Base-by-base conservation (phyloP, 2,113 vertebrate species). In the Semicossyphus pulcher region DNA sequence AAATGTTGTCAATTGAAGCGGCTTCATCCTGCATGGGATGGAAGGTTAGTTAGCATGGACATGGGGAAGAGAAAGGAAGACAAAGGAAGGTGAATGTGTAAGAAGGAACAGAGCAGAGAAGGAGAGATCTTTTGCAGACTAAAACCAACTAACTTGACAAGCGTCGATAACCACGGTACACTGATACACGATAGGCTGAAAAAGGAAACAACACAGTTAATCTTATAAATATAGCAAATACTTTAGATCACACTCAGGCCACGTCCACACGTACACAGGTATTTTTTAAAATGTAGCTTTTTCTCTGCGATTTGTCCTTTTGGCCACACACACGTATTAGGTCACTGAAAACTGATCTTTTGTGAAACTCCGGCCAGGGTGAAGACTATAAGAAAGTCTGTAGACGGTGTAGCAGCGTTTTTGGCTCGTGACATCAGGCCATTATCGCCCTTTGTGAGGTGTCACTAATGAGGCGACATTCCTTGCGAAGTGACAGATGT, bases 111-210 rank as follows among this genome's bases (percentile, higher is more conserved):
- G 53, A 16, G 54, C 58, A 71, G 63, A 57, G 49, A 54, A 31
- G 49, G 41, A 25, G 23, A 63, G 88, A 93, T 68, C 90, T 91
- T 90, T 93, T 92, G 76, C 77, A 85, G 93, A 94, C 94, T 84
- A 91, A 94, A 91, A 88, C 88, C 95, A 95, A 97, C 75, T 92
- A 96, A 98, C 94, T 98, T 96, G 95, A 95, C 93, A 95, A 93
- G 94, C 97, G 96, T 4, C 93, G 93, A 94, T 97, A 99, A 96
- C 96, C 95, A n/a, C 92, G 90, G 87, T 91, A 93, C 86, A 92
- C 90, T 87, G 92, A 92, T 44, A 93, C 90, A 56, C 90, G 86
- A 69, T 93, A 92, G 20, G 87, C 89, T 93, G 90, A 89, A 54
- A 88, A 88, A 76, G 83, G 62, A 89, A 88, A 91, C 67, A 77